phyloP scores from a whole-genome alignment of 2,888 invertebrate genomes.

The Pterostichus madidus region DNA sequence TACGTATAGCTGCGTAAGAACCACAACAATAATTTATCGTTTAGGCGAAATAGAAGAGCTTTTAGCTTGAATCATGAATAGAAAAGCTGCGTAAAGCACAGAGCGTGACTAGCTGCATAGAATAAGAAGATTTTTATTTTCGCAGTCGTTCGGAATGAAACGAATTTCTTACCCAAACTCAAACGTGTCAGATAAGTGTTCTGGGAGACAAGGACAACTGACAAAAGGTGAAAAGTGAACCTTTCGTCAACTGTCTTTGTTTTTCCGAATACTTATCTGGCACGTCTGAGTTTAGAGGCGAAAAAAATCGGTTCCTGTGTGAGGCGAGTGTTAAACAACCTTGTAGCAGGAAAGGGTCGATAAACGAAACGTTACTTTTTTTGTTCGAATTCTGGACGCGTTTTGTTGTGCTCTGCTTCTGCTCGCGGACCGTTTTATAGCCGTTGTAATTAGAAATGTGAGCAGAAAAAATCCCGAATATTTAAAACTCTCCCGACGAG shows the following conservation, averaged over 20 bases:
- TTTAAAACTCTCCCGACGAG: slow-evolving; percentile 1
- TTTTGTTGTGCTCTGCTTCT: slow-evolving; percentile 24
- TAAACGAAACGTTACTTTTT: slow-evolving; percentile 34
- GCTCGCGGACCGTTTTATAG: slow-evolving; percentile 1
- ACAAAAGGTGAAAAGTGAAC: slow-evolving; percentile 43
- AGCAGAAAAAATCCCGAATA: slow-evolving; percentile 28
- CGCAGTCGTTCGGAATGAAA: slow-evolving; percentile 34
- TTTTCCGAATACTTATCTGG: slow-evolving; percentile 38
- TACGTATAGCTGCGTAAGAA: not conserved
- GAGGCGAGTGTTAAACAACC: slow-evolving; percentile 35
- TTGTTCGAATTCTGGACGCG: slow-evolving; percentile 26
- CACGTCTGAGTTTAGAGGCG: slow-evolving; percentile 34
- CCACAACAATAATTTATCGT: slow-evolving; percentile 36
- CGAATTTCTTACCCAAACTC: slow-evolving; percentile 40
- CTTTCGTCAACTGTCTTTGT: slow-evolving; percentile 54
- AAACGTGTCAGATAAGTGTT: slow-evolving; percentile 40
- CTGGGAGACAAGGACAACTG: slow-evolving; percentile 40
- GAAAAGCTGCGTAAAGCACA: not conserved
- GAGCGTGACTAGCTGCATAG: slow-evolving; percentile 15
- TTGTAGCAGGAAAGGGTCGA: slow-evolving; percentile 41
- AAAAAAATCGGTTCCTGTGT: slow-evolving; percentile 47
- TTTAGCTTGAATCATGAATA: slow-evolving; percentile 39
- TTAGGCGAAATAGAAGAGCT: slow-evolving; percentile 33
- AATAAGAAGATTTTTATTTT: slow-evolving; percentile 32
- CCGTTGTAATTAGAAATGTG: slow-evolving; percentile 31